Base-by-base conservation (phyloP, 2,888 invertebrate genomes). In the Lithophane semibrunnea region DNA sequence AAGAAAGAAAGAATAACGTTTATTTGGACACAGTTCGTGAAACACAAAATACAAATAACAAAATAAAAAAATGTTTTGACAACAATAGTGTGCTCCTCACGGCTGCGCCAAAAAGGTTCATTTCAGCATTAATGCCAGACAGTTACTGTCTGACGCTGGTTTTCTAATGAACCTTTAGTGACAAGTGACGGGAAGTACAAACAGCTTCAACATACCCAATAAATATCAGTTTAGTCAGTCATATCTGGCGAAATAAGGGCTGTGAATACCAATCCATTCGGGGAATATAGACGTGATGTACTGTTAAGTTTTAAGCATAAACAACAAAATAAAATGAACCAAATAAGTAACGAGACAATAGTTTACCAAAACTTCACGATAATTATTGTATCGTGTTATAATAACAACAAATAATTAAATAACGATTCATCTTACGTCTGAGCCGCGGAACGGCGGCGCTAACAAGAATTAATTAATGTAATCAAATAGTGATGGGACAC, bases 361-460 rank as follows among this genome's bases (percentile, higher is more conserved):
- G 54, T 47, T 16, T 49, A 58, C 2, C 18, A 24, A 37, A 56
- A 60, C 18, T 47, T n/a, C 21, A 21, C 13, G 49, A 4, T 16
- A 56, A 37, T 71, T 44, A 42, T 37, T 44, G 24, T 65, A 9
- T 24, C 21, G 29, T 81, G 42, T 47, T 24, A 68, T 70, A 44
- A 12, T 42, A 79, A 47, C 10, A 67, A 71, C 60, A 49, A 64
- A 75, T 84, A 84, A 87, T 85, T 77, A 81, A 85, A 85, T 85
- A 85, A 74, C 85, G 29, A 87, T 87, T 75, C 56, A 81, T 87
- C 82, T 78, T 74, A 61, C 42, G 29, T 68, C 37, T 18, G 63
- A 42, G 64, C 29, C 9, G 24, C 29, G 64, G 24, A n/a, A 10
- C 58, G 49, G n/a, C 42, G 68, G n/a, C 42, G 68, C 74, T 77